Conservation (phyloP, 2,113 vertebrate genomes). For the Chloroceryle aenea region DNA sequence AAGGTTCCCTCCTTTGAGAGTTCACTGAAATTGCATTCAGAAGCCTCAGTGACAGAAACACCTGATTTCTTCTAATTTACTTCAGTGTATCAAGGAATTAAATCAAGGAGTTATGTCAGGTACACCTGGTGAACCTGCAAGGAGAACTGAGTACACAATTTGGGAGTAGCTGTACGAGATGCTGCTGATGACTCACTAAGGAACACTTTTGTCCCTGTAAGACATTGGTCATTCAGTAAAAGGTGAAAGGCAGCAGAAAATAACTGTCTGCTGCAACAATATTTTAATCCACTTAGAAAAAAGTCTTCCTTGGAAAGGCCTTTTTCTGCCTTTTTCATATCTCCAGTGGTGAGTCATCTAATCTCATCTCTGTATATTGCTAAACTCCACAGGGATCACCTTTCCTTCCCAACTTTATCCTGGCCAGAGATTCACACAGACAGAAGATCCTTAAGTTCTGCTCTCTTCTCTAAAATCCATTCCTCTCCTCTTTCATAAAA, state of each 20-base stretch:
- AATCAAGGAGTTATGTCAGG: background rate
- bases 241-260: slow-evolving; percentile 15
- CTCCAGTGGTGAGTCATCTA: slow-evolving; percentile 36
- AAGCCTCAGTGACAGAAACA: background rate
- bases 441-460: slow-evolving; percentile 47
- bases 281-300: slow-evolving; percentile 49
- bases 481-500: background rate
- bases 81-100: background rate
- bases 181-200: slow-evolving; percentile 5
- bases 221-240: background rate
- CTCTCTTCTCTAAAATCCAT: slow-evolving; percentile 19
- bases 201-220: background rate
- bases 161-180: slow-evolving; percentile 30
- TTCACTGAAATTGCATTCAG: slow-evolving; percentile 1
- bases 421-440: slow-evolving; percentile 19
- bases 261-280: slow-evolving; percentile 6
- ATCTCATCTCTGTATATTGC: slow-evolving; percentile 54
- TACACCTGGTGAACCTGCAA: background rate
- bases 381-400: slow-evolving; percentile 67
- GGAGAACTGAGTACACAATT: background rate
- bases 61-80: background rate
- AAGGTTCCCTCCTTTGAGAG: slow-evolving; percentile 15
- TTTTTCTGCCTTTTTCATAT: slow-evolving; percentile 53
- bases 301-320: slow-evolving; percentile 1
- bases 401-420: slow-evolving; percentile 68